Evolutionary conservation across 1,140 invertebrate species (phyloP), one percentile per base, ranked within the genome.

Genomic region (Papilio machaon): DNA sequence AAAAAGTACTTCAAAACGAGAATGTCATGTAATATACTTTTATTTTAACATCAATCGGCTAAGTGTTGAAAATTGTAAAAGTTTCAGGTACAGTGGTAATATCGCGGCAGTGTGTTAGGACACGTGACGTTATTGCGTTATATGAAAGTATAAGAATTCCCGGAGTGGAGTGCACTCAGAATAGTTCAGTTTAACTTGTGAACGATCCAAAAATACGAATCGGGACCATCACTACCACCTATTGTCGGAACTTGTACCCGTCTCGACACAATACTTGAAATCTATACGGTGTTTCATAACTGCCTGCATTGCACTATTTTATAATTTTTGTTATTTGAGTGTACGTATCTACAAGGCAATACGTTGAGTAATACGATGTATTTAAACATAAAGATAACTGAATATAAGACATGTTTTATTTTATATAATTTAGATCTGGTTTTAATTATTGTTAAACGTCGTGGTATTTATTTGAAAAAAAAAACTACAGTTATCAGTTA

Each of bases 111-210:
- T 82, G 79, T 82, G 77, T 79, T 77, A 19, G 78, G 82, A 85
- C 84, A 88, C 79, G 85, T 87, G 83, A 87, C 81, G 85, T 89
- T 91, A 91, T 91, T 91, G 87, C 85, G 84, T 89, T 89, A 86
- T 88, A 88, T 90, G 88, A 91, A 90, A 91, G 84, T 88, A 89
- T 87, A 87, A 90, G 88, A 86, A 84, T 84, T 82, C 83, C 83
- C 76, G 80, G 79, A 84, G 80, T 73, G 80, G 81, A 91, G 85
- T 89, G 87, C 86, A 88, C 83, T 90, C 81, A 77, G 83, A 86
- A 83, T 85, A 87, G 85, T 87, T 87, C 80, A 73, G 82, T 83
- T 86, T 88, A 86, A 89, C 85, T 88, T 88, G 81, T 76, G 86
- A 85, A 87, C 85, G 82, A 86, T 87, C 88, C 83, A 83, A 85